A percentile compares a stretch with the other conserved stretches of the same genome.
phyloP scores from a whole-genome alignment of 2,113 vertebrate species.

The Chaetops frenatus region DNA sequence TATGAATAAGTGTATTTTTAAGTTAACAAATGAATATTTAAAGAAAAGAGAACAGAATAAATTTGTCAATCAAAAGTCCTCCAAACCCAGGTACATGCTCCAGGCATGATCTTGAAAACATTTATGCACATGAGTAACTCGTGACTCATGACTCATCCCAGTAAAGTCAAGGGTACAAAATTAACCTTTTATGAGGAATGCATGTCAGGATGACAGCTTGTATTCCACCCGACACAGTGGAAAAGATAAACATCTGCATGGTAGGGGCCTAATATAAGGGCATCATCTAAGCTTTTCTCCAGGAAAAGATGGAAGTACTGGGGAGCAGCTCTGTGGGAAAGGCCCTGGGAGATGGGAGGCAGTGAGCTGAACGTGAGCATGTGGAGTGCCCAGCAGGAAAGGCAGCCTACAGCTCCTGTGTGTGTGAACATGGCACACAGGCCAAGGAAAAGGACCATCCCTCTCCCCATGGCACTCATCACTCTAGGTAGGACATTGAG shows the following conservation, averaged over 20 bases:
- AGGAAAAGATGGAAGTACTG: neutral
- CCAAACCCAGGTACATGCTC: conserved; percentile 40
- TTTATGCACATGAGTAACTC: conserved; percentile 49
- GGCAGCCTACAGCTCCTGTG: neutral
- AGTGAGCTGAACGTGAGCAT: neutral
- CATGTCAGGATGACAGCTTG: neutral
- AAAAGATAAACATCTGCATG: neutral
- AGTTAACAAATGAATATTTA: conserved; percentile 64
- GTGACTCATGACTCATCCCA: conserved; percentile 34
- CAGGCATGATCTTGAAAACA: conserved; percentile 49
- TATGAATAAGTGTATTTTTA: conserved; percentile 57
- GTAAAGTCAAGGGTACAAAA: neutral
- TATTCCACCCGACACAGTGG: neutral
- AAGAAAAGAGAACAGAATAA: conserved; percentile 47
- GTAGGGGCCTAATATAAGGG: neutral
- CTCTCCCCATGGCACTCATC: neutral
- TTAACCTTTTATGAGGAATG: neutral
- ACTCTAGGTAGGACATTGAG: fast-evolving
- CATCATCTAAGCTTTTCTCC: neutral
- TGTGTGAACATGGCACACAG: neutral
- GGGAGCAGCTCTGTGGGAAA: neutral
- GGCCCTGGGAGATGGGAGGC: neutral
- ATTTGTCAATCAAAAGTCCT: conserved; percentile 62
- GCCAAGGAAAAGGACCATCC: neutral
- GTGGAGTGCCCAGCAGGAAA: neutral